Evolutionary conservation across 2,113 vertebrate genomes (phyloP), one percentile per base, ranked within the genome.

Genomic region (zebrafish (Danio rerio)): DNA sequence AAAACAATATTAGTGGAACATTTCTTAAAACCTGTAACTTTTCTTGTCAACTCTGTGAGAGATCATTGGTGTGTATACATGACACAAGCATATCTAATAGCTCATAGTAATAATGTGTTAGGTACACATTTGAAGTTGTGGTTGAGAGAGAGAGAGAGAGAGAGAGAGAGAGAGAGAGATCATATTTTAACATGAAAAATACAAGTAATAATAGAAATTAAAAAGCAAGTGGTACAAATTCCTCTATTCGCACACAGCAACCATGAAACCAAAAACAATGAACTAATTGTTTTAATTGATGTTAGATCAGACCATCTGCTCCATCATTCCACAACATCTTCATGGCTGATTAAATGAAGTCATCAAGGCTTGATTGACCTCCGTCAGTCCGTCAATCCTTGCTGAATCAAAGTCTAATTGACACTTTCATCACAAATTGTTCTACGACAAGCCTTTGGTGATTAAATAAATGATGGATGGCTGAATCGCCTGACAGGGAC

Each of bases 341-440:
- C 55, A 63, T 43, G 83, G 73, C 81, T 79, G 56, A 81, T 79
- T 86, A 72, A 89, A 81, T 88, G 49, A 86, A 76, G 72, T 86
- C 82, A 72, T 83, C 86, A 83, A 47, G 80, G 82, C 77, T 76
- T 66, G 56, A 81, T 43, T 77, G 69, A 85, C 75, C 81, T 78
- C 74, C 76, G 59, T 56, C 63, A 74, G 80, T 31, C 31, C 31
- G 31, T 87, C 81, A 81, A 90, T 59, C 58, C 42, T 77, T 50
- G 82, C 82, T 86, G 80, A 85, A 88, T 88, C 69, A 83, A 8
- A 1, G 80, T 42, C 52, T 70, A 85, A 80, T 86, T 86, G 66
- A 82, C 59, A 75, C 40, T 83, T 84, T 83, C 80, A 80, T 83
- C 66, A 80, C 75, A 85, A 83, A 90, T 88, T 81, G 82, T 59